Evolutionary conservation across 1,140 invertebrate species (phyloP).

Genomic region (Pararge aegeria): DNA sequence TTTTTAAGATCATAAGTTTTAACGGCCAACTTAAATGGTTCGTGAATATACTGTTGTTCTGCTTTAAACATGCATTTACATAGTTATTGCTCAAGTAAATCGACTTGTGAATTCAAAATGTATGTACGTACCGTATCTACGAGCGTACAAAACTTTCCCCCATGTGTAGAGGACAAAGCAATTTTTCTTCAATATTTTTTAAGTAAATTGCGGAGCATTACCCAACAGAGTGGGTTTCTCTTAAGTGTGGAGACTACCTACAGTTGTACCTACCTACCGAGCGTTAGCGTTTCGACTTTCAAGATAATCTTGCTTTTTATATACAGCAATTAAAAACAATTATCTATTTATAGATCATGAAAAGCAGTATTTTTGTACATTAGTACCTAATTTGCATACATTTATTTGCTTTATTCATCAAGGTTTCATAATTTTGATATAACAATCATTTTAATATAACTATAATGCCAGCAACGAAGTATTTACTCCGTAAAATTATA

Average conservation of each 20-base stretch:
- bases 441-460: too few relatives aligned
- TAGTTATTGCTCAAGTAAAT: constrained; percentile 32
- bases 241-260: background rate
- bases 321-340: background rate
- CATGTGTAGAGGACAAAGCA: constrained; percentile 27
- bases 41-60: constrained; percentile 14
- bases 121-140: constrained; percentile 14
- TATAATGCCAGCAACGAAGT: background rate
- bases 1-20: background rate
- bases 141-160: constrained; percentile 31
- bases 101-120: constrained; percentile 32
- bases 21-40: constrained; percentile 4
- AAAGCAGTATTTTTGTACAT: background rate
- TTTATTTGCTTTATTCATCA: background rate
- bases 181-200: constrained; percentile 33
- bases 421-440: too few relatives aligned
- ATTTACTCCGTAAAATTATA: background rate
- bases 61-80: constrained; percentile 27
- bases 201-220: constrained; percentile 20
- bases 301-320: background rate
- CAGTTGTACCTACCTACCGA: too few relatives aligned
- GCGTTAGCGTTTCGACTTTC: background rate
- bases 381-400: background rate
- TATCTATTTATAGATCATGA: background rate
- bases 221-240: constrained; percentile 13